Evolutionary conservation across 1,140 invertebrate genomes (phyloP).

Genomic region (Drosophila pseudoananassae): DNA sequence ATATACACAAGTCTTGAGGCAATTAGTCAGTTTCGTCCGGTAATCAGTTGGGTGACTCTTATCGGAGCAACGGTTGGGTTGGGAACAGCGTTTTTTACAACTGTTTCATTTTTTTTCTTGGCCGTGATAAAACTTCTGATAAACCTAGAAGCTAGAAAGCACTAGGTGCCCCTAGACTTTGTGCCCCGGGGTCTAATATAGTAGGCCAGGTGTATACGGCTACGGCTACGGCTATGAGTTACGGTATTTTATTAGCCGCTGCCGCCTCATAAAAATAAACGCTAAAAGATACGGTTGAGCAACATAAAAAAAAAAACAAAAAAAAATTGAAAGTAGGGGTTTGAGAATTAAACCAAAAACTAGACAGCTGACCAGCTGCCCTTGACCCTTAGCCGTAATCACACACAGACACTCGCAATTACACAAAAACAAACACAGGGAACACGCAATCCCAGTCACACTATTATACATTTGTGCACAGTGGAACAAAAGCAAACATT

Average conservation of each 20-base stretch:
- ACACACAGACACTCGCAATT: conserved; percentile 33
- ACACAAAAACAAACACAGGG: conserved; percentile 13
- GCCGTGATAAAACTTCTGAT: conserved; percentile 65
- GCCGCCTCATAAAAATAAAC: conserved; percentile 24
- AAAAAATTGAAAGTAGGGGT: neutral
- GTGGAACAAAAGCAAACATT: neutral
- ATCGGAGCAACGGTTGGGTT: conserved; percentile 38
- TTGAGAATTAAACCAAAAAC: conserved; percentile 33
- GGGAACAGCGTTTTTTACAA: conserved; percentile 48
- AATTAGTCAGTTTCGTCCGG: conserved; percentile 57
- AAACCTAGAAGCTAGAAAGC: conserved; percentile 18
- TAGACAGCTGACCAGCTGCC: conserved; percentile 48
- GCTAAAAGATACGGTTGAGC: conserved; percentile 15
- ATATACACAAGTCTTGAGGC: conserved; percentile 53
- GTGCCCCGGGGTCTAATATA: conserved; percentile 15
- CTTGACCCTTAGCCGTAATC: conserved; percentile 62
- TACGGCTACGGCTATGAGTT: neutral
- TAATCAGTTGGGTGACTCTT: conserved; percentile 37
- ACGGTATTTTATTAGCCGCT: conserved; percentile 23
- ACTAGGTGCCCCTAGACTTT: conserved; percentile 52
- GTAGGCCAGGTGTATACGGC: conserved; percentile 22
- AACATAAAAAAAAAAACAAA: neutral
- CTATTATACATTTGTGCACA: conserved; percentile 37
- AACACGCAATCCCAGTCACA: conserved; percentile 49
- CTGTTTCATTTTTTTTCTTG: conserved; percentile 16